A percentile compares a stretch with the other conserved stretches of the same genome.
Conservation (phyloP, 2,888 invertebrate genomes). For the Callimorpha dominula region DNA sequence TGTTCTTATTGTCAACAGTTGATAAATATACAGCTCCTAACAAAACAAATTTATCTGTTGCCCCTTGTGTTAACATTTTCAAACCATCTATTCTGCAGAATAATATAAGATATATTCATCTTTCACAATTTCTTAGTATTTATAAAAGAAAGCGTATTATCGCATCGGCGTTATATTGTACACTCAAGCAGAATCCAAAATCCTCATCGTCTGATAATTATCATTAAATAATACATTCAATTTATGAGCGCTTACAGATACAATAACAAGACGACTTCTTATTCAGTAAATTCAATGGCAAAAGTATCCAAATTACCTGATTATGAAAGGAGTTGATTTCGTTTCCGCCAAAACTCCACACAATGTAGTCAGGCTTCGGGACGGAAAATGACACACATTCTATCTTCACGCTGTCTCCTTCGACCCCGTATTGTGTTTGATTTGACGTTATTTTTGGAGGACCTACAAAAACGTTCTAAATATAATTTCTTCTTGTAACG, state of each 20-base stretch:
- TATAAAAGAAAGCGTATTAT: background rate
- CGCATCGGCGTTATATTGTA: background rate
- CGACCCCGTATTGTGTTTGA: slow-evolving; percentile 93
- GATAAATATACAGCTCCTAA: slow-evolving; percentile 21
- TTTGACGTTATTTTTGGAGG: slow-evolving; percentile 94
- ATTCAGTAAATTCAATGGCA: background rate
- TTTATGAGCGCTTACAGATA: background rate
- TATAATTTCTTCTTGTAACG: background rate
- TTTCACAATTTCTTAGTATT: background rate
- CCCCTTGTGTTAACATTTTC: background rate
- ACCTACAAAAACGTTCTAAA: slow-evolving; percentile 70
- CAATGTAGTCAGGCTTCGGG: slow-evolving; percentile 94
- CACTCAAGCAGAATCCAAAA: background rate
- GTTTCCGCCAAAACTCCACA: slow-evolving; percentile 94
- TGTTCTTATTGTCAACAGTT: slow-evolving; percentile 22
- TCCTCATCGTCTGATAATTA: background rate
- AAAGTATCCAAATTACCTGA: slow-evolving; percentile 69
- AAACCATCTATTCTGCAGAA: no score
- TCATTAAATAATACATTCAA: background rate
- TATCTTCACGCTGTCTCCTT: slow-evolving; percentile 92
- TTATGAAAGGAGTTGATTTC: slow-evolving; percentile 91
- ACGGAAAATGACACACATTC: slow-evolving; percentile 96
- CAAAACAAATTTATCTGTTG: background rate
- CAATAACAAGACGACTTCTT: background rate
- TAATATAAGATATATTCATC: background rate